Evolutionary conservation across 1,140 invertebrate genomes (phyloP), one percentile per base, ranked within the genome.

Genomic region (Atta cephalotes): DNA sequence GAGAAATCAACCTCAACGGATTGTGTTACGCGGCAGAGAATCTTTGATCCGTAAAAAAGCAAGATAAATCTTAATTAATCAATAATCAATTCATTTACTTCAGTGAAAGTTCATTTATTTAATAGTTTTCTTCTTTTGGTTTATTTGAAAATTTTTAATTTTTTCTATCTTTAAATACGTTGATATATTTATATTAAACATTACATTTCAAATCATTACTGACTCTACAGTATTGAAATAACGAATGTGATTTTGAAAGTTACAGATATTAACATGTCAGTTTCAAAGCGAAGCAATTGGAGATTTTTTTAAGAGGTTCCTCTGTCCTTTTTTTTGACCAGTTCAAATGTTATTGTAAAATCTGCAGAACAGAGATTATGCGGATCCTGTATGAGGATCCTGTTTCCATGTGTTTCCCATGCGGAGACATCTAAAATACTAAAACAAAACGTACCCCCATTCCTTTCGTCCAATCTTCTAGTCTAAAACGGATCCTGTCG

Each of bases 1-100:
- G 88, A 94, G 92, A 94, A 95, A 95, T 94, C 93, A 94, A 94
- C 95, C 92, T 93, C 80, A 74, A 63, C 86, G 92, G 92, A 93
- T 94, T 92, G 85, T 92, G 88, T 93, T 94, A 93, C 93, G 82
- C 80, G 90, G 91, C 90, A 88, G 51, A 80, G 68, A 87, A 91
- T 90, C 78, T 84, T 79, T 68, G 70, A 63, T 70, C 53, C 62
- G 35, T 58, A 10, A 53, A 71, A 56, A 21, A 58, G 28, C 0
- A 7, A 16, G 16, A 62, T 35, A 53, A 35, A 39, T 25, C 63
- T 51, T 62, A 31, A 28, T 56, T 12, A 18, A 72, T 28, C 18
- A 35, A 65, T 51, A 87, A 79, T 16, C 16, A 10, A 49, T 71
- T 70, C 1, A 9, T 60, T 56, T 60, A 53, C 14, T 71, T 65